These are phyloP conservation scores for Tachina lurida DNA, from an alignment of 2,888 invertebrate species.

Conservation along the genomic window DNA sequence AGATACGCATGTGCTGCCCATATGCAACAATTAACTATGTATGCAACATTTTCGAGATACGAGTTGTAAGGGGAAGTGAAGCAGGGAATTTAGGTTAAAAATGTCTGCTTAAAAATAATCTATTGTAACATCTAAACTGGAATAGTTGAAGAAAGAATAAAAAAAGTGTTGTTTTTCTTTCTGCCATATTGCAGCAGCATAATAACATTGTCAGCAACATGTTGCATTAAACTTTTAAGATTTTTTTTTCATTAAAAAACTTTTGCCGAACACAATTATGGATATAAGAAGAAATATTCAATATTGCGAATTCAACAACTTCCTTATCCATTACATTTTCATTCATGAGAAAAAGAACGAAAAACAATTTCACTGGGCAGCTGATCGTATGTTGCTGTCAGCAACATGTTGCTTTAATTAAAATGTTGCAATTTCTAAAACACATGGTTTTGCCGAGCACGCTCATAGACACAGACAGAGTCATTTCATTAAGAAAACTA, in stretches of 20 bases:
- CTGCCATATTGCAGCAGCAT: background rate
- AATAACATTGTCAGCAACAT: slow-evolving; percentile 1
- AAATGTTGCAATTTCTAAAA: background rate
- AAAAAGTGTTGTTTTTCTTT: background rate
- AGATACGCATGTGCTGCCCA: background rate
- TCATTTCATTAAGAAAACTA: slow-evolving; percentile 22
- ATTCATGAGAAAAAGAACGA: slow-evolving; percentile 30
- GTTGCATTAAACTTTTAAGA: background rate
- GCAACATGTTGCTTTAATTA: slow-evolving; percentile 21
- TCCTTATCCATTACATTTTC: slow-evolving; percentile 35
- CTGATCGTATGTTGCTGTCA: background rate
- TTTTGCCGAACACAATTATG: background rate
- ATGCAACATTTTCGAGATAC: background rate
- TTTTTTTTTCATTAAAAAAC: background rate
- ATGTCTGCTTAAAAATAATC: background rate
- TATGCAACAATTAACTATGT: slow-evolving; percentile 29
- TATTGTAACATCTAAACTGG: background rate
- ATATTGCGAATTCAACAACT: slow-evolving; percentile 11
- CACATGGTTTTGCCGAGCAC: background rate
- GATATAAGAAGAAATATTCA: slow-evolving; percentile 19
- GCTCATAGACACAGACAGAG: background rate
- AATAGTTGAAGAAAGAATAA: background rate
- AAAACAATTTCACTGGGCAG: background rate
- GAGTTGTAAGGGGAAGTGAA: background rate
- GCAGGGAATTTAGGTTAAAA: slow-evolving; percentile 55